Conservation (phyloP, 2,888 invertebrate genomes). For the Cantharis flavilabris region DNA sequence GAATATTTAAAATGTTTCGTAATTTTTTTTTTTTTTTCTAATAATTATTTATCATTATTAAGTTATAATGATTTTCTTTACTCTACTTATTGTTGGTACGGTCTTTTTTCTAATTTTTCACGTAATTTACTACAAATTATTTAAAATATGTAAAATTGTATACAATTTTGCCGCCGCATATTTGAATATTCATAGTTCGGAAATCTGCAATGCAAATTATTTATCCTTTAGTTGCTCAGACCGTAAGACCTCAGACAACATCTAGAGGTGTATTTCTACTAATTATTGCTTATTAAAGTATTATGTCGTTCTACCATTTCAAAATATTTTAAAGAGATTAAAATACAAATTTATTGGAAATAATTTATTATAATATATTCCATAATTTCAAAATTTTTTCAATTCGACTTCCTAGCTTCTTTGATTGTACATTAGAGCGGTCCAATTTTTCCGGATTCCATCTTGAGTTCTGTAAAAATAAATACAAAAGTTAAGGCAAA, state of each 20-base stretch:
- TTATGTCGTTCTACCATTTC: constrained; percentile 35
- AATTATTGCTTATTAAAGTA: constrained; percentile 50
- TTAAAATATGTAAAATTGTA: constrained; percentile 48
- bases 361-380: neutral
- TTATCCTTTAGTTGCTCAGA: constrained; percentile 39
- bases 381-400: no score
- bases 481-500: no score
- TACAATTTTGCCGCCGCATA: constrained; percentile 41
- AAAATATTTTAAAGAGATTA: neutral
- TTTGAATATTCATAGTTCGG: constrained; percentile 46
- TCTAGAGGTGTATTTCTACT: constrained; percentile 33
- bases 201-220: constrained; percentile 48
- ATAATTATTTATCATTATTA: neutral
- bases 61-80: neutral
- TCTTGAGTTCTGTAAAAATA: no score
- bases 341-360: neutral
- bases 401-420: no score
- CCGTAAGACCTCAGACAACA: constrained; percentile 34
- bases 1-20: constrained; percentile 2
- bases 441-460: no score
- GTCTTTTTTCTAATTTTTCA: constrained; percentile 24
- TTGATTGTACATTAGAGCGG: no score
- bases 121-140: constrained; percentile 40
- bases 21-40: neutral
- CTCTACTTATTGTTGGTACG: constrained; percentile 14